Base-by-base conservation (phyloP, 2,113 vertebrate species). In the Coptodon bakossiorum region DNA sequence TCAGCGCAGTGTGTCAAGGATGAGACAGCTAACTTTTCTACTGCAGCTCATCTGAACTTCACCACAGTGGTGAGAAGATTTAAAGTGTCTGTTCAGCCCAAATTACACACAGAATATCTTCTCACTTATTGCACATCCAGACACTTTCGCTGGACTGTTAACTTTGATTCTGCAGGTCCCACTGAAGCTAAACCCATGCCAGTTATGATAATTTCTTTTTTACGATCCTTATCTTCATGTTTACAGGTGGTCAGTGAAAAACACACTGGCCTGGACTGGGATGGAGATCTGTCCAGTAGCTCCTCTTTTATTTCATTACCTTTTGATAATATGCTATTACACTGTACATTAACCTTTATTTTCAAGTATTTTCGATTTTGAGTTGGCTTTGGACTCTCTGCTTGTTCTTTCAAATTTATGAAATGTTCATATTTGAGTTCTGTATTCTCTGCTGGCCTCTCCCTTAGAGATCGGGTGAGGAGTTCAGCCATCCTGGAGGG, bases 401-500 rank as follows among this genome's bases (percentile, higher is more conserved):
- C 57, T 61, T 0, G 0, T 61, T 61, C 5, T 61, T 61, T 63
- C 9, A 3, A 17, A 19, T 63, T 63, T 19, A 63, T 6, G 29
- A 34, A 63, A 63, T 50, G 5, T 45, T 45, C 9, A 43, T 59
- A 63, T 63, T 63, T 34, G 29, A 63, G 16, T 11, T 34, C 16
- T 63, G 7, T 34, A 34, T 31, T 59, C 0, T 59, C 57, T 0
- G 8, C 0, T 52, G 50, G 19, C 19, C 8, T 52, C 50, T 52
- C 17, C 50, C 50, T 52, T 1, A n/a, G 50, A 0, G 19, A 5
- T 9, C 9, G n/a, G 27, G 14, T 31, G 57, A 59, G 56, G 0
- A 59, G 3, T 59, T 59, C 1, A 0, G 56, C 56, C 56, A 59
- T 59, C 14, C 0, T 1, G 24, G 14, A 59, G 27, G 56, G 7